Evolutionary conservation across 2,113 vertebrate genomes (phyloP).

Genomic region (Pimephales promelas): DNA sequence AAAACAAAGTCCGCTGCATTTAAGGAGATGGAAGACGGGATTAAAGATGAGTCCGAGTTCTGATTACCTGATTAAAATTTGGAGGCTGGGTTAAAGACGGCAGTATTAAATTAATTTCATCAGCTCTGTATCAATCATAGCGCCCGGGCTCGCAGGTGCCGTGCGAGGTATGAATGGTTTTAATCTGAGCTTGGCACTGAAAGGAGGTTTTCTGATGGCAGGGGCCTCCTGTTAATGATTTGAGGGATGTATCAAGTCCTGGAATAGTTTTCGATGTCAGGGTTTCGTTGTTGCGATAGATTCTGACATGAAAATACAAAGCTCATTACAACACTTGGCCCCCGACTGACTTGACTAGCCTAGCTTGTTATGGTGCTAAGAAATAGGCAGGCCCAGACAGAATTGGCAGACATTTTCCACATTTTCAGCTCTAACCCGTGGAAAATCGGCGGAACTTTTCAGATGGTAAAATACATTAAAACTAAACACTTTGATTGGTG

Average conservation of each 20-base stretch:
- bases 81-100: conserved; percentile 54
- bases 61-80: conserved; percentile 69
- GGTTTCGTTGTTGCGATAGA: conserved; percentile 15
- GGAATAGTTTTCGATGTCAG: conserved; percentile 24
- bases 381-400: neutral
- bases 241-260: conserved; percentile 65
- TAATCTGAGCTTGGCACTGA: conserved; percentile 39
- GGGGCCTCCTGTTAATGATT: conserved; percentile 53
- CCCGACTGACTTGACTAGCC: neutral
- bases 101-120: conserved; percentile 48
- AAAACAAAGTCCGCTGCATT: conserved; percentile 48
- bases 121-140: conserved; percentile 57
- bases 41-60: conserved; percentile 53
- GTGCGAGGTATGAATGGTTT: conserved; percentile 29
- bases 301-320: conserved; percentile 29
- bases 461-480: neutral
- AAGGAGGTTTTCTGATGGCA: conserved; percentile 10
- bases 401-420: neutral
- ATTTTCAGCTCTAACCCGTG: neutral
- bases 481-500: neutral
- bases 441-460: neutral
- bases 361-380: neutral
- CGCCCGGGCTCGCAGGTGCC: conserved; percentile 18
- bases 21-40: conserved; percentile 53
- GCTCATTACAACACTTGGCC: conserved; percentile 3